These are phyloP conservation scores for Anticlea derivata DNA, from an alignment of 2,888 invertebrate genomes.

Conservation along the genomic window DNA sequence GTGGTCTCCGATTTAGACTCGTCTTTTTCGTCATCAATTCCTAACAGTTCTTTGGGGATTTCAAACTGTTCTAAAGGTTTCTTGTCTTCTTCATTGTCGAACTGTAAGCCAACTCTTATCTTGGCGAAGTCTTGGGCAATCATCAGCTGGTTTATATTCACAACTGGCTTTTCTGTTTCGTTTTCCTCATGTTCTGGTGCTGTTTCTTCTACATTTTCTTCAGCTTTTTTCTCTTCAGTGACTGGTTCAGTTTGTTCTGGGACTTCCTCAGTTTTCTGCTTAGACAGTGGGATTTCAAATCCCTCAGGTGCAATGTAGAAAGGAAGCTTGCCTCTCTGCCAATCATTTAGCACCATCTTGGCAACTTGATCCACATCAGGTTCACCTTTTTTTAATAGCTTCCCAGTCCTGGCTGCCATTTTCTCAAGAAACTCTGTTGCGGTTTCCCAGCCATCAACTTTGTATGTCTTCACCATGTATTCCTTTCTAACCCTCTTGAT, in stretches of 20 bases:
- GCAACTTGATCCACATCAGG: constrained; percentile 95
- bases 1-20: constrained; percentile 51
- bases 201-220: constrained; percentile 46
- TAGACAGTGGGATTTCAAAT: constrained; percentile 87
- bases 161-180: constrained; percentile 54
- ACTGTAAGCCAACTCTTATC: constrained; percentile 89
- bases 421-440: constrained; percentile 95
- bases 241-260: constrained; percentile 40
- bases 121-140: constrained; percentile 93
- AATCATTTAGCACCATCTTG: constrained; percentile 98
- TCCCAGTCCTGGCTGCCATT: constrained; percentile 93
- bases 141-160: constrained; percentile 72
- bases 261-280: constrained; percentile 53
- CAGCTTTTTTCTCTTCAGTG: constrained; percentile 45
- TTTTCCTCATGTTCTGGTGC: constrained; percentile 49
- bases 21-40: constrained; percentile 70
- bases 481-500: constrained; percentile 94
- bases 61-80: constrained; percentile 82
- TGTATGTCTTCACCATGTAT: constrained; percentile 95
- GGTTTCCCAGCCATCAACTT: constrained; percentile 91
- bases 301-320: constrained; percentile 96
- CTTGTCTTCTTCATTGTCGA: constrained; percentile 85
- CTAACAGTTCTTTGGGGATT: constrained; percentile 67
- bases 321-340: constrained; percentile 98
- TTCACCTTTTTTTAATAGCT: constrained; percentile 97